A percentile compares a stretch with the other conserved stretches of the same genome.
Conservation (phyloP, 2,888 invertebrate species). For the Tenthredo amoena region DNA sequence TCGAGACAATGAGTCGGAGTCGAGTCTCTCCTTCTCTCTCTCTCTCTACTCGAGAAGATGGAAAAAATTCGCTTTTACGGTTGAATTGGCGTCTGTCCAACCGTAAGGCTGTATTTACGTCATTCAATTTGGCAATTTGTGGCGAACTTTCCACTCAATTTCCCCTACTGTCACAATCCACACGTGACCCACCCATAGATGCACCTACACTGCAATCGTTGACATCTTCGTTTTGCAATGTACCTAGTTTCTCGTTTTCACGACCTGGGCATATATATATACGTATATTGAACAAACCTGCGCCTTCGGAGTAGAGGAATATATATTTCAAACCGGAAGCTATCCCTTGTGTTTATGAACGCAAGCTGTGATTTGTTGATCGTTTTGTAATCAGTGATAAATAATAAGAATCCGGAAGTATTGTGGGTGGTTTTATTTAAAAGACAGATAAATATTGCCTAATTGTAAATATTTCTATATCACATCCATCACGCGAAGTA, state of each 20-base stretch:
- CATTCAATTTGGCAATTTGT: constrained; percentile 47
- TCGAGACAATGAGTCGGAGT: constrained; percentile 14
- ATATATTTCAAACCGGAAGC: background rate
- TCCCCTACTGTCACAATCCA: constrained; percentile 40
- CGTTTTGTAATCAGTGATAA: background rate
- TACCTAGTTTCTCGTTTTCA: background rate
- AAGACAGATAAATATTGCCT: no score
- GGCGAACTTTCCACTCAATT: constrained; percentile 46
- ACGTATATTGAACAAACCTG: background rate
- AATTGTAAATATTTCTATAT: no score
- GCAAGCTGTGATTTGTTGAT: background rate
- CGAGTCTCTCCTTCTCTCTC: background rate
- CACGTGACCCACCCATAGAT: constrained; percentile 15
- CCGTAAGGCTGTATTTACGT: constrained; percentile 43
- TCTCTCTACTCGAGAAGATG: background rate
- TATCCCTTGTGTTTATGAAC: background rate
- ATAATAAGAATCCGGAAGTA: background rate
- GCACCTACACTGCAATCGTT: background rate
- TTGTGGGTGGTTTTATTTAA: no score
- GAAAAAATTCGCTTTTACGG: constrained; percentile 37
- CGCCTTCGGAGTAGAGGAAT: background rate
- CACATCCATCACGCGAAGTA: no score
- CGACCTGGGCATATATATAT: background rate
- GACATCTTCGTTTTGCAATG: constrained; percentile 3
- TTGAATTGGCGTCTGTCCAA: constrained; percentile 45